phyloP scores from a whole-genome alignment of 2,888 invertebrate species.

The Hyposoter didymator region DNA sequence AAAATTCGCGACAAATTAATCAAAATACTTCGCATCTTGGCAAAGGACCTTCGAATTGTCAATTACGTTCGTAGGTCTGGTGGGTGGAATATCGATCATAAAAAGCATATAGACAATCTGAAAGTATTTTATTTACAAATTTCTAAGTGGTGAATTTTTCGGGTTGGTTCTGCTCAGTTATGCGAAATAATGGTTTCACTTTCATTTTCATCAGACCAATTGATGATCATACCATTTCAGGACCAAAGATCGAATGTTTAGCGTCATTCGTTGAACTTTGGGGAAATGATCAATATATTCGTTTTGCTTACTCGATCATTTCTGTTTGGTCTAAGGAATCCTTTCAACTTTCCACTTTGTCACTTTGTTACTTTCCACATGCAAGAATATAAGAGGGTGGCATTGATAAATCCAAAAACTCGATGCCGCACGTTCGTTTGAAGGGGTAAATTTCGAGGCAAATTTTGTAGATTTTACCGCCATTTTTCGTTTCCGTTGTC shows the following conservation, averaged over 20 bases:
- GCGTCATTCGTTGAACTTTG: neutral
- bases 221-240: too few species aligned
- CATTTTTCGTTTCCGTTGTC: slow-evolving; percentile 9
- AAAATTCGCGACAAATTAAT: neutral
- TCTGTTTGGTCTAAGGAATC: neutral
- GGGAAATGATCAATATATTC: too few species aligned
- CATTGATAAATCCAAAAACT: slow-evolving; percentile 8
- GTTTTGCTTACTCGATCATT: neutral
- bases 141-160: neutral
- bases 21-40: neutral
- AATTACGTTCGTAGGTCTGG: neutral
- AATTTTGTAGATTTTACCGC: slow-evolving; percentile 20
- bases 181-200: neutral
- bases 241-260: neutral
- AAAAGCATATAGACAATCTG: neutral
- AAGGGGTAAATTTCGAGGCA: neutral
- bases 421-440: neutral
- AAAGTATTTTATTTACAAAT: neutral
- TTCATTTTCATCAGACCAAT: neutral
- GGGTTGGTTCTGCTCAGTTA: neutral
- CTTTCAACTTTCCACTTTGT: neutral
- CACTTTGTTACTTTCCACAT: too few species aligned
- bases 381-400: too few species aligned
- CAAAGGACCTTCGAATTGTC: neutral
- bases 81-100: neutral